Evolutionary conservation across 2,888 invertebrate species (phyloP), one percentile per base, ranked within the genome.

Genomic region (Lasioglossum malachurum): DNA sequence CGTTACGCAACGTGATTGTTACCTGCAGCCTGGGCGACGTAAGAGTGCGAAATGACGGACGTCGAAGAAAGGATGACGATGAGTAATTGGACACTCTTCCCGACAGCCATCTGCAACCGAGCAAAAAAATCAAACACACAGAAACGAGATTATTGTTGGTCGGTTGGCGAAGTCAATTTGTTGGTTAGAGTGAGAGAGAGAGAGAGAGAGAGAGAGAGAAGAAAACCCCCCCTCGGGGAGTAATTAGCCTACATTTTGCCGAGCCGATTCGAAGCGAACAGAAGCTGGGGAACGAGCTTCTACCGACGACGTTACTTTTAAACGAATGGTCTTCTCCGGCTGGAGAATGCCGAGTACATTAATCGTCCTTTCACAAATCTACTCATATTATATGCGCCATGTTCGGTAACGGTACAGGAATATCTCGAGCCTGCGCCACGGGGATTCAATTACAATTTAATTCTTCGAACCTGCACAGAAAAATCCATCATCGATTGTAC

Each of bases 51-150:
- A 89, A 94, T 92, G 82, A 93, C 93, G 80, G 92, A 92, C 86
- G 94, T 91, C 85, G 90, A 88, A 75, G 93, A 91, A 75, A 93
- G 87, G 81, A 93, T 91, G 86, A 92, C 90, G 89, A 95, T 88
- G 80, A 94, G 89, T 87, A 93, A 88, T 91, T 92, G 92, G 75
- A 93, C 85, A 89, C 87, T 90, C 87, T 91, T 94, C 89, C 91
- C 88, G 91, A 92, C 91, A 93, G 92, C 91, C 95, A 95, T 95
- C 95, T 95, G 94, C 71, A 94, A 94, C 82, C 53, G 53, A 91
- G 89, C 19, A 35, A 73, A 73, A 35, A 49, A 49, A 49, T 49
- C 10, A 53, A 23, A 53, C 23, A 53, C 53, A 53, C 53, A 53
- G 23, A 72, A 64, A 64, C 27, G 46, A 67, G 78, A 64, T 64